Conservation (phyloP, 2,797 vertebrate species). For the Malacoraja senta region DNA sequence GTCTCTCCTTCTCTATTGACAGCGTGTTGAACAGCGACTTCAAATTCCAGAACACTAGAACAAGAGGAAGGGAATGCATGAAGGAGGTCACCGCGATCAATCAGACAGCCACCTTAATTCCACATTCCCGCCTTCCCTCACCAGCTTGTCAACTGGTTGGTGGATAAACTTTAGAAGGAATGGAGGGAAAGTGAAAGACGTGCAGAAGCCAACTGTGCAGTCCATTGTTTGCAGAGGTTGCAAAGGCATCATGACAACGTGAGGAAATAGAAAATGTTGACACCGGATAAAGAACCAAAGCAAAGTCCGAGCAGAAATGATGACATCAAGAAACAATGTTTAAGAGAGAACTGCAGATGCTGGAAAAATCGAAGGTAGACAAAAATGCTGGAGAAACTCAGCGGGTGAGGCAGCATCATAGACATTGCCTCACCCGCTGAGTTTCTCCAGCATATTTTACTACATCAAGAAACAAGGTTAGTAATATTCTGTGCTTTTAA, state of each 20-base stretch:
- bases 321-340: neutral
- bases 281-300: neutral
- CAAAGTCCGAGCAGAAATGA: neutral
- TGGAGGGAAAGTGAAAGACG: neutral
- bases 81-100: neutral
- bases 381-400: too few species aligned
- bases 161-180: neutral
- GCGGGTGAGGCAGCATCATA: too few species aligned
- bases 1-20: constrained; percentile 62
- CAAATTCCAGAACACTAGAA: constrained; percentile 60
- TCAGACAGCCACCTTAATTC: neutral
- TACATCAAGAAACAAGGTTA: neutral
- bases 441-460: too few species aligned
- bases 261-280: neutral
- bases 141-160: neutral
- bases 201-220: neutral
- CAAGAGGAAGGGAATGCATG: too few species aligned
- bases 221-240: neutral
- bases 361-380: too few species aligned
- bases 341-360: too few species aligned
- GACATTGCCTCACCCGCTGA: too few species aligned
- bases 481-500: too few species aligned
- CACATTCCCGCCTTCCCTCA: neutral
- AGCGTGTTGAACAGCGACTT: constrained; percentile 70
- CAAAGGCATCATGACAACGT: neutral